Evolutionary conservation across 2,113 vertebrate species (phyloP), one percentile per base, ranked within the genome.

Genomic region (Cariama cristata): DNA sequence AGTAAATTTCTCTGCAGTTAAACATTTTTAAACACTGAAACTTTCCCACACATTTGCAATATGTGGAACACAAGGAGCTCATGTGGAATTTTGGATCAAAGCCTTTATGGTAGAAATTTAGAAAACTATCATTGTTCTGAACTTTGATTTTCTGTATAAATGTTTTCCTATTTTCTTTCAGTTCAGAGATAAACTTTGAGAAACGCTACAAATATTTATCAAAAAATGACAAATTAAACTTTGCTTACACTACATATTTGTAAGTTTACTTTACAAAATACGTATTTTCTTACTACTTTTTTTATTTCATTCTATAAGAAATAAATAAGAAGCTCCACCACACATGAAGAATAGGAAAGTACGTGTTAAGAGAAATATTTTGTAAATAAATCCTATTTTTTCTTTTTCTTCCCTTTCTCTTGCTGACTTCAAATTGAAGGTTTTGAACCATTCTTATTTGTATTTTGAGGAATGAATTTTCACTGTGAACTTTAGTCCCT

Each of bases 1-100:
- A 77, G 9, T 27, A 38, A 71, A 50, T 0, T 45, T 44, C 12
- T 19, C 13, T 64, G 10, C 6, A 3, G 1, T 35, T 12, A 66
- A 91, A 82, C n/a, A 35, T 44, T 81, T 85, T 88, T 20, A 52
- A 38, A 68, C 19, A 87, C 7, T 62, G 50, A 69, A 3, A 67
- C 11, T 73, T 71, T 91, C 47, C 11, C 56, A 63, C 15, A 77
- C 14, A 20, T 3, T 62, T 73, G 12, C 32, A 88, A 27, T 24
- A 75, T 7, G 4, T 47, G 19, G 28, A 84, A 73, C 13, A 87
- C 32, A 66, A 38, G 14, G 5, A 58, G 40, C 4, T 59, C 35
- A 58, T 33, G 20, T n/a, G 26, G 9, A 33, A 82, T 22, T 38
- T 52, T 58, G 49, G 21, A 82, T 26, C 6, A 50, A 90, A 77